These are phyloP conservation scores for Syrrhaptes paradoxus DNA, from an alignment of 2,113 vertebrate genomes.

Conservation along the genomic window DNA sequence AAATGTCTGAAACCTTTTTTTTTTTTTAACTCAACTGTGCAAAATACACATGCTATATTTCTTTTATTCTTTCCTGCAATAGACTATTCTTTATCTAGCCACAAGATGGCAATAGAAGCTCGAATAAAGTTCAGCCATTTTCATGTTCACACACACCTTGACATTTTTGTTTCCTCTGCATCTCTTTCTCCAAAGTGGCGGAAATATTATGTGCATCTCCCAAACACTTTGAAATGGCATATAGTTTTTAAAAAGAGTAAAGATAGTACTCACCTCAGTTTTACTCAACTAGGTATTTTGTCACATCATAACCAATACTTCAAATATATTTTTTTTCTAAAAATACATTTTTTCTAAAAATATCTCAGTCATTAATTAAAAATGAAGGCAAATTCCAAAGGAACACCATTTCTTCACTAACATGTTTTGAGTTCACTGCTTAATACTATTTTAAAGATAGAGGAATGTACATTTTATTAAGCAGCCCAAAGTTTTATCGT, in stretches of 20 bases:
- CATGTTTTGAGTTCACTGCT: neutral
- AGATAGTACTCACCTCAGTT: neutral
- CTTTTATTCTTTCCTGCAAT: neutral
- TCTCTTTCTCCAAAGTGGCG: neutral
- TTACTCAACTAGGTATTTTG: neutral
- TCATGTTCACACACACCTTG: fast-evolving
- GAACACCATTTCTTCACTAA: neutral
- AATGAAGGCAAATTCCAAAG: neutral
- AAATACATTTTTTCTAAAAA: neutral
- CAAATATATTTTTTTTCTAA: neutral
- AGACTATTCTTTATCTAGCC: neutral
- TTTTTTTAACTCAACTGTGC: neutral
- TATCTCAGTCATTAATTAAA: neutral
- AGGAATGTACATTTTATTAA: neutral
- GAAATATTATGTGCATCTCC: neutral
- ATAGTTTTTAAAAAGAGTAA: neutral
- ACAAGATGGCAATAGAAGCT: constrained; percentile 45
- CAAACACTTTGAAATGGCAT: neutral
- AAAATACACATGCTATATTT: fast-evolving
- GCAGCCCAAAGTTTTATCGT: neutral
- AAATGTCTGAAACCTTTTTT: neutral
- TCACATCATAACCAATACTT: neutral
- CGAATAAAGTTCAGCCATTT: neutral
- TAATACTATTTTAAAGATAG: neutral
- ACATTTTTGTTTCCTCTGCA: neutral